Conservation (phyloP, 1,140 invertebrate genomes). For the Sipha flava region DNA sequence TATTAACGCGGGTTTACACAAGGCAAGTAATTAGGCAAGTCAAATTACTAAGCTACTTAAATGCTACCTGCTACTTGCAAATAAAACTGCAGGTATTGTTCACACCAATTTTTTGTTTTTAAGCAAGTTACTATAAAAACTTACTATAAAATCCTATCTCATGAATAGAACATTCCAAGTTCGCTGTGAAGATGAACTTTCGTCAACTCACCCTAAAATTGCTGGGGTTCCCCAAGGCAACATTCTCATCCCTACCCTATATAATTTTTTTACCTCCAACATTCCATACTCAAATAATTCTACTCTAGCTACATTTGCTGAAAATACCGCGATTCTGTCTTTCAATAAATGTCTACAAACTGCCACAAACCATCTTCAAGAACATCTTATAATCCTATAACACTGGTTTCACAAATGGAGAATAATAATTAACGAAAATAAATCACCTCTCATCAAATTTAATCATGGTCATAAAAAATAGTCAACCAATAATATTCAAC, state of each 20-base stretch:
- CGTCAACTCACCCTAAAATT: background rate
- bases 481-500: background rate
- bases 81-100: no score
- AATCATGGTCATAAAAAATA: background rate
- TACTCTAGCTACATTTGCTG: slow-evolving; percentile 39
- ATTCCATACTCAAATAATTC: slow-evolving; percentile 37
- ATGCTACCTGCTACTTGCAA: no score
- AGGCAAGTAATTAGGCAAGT: no score
- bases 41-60: no score
- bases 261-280: slow-evolving; percentile 40
- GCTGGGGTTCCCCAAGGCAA: slow-evolving; percentile 42
- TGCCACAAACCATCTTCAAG: slow-evolving; percentile 38
- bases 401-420: slow-evolving; percentile 38
- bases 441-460: slow-evolving; percentile 29
- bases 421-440: slow-evolving; percentile 39
- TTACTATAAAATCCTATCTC: slow-evolving; percentile 13
- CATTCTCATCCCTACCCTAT: slow-evolving; percentile 39
- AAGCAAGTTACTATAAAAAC: no score
- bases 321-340: slow-evolving; percentile 40
- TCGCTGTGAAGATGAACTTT: background rate
- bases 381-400: slow-evolving; percentile 33
- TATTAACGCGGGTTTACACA: no score
- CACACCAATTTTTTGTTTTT: no score
- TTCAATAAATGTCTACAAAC: slow-evolving; percentile 16
- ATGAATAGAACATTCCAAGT: background rate